Evolutionary conservation across 2,888 invertebrate species (phyloP).

Genomic region (Thelaira solivaga): DNA sequence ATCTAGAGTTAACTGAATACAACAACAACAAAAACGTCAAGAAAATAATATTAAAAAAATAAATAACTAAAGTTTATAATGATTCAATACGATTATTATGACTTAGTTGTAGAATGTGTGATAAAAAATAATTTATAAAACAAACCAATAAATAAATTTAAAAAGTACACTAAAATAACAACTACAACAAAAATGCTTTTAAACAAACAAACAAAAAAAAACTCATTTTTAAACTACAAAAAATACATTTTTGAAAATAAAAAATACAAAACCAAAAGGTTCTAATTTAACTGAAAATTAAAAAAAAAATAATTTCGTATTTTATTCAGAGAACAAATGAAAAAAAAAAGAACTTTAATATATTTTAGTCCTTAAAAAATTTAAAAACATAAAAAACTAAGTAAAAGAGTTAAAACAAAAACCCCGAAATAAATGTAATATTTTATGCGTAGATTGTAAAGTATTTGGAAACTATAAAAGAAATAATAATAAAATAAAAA

Average conservation of each 20-base stretch:
- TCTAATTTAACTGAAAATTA: conserved; percentile 16
- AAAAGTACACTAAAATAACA: conserved; percentile 14
- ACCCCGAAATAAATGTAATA: conserved; percentile 50
- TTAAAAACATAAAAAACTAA: conserved; percentile 10
- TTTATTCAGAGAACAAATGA: conserved; percentile 45
- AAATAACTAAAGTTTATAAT: conserved; percentile 60
- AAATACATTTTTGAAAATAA: conserved; percentile 23
- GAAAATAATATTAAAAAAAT: conserved; percentile 27
- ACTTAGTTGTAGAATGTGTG: conserved; percentile 63
- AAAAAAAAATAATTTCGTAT: conserved; percentile 43
- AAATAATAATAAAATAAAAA: conserved; percentile 9
- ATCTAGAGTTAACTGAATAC: conserved; percentile 58
- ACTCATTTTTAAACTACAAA: conserved; percentile 47
- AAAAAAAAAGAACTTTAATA: conserved; percentile 32
- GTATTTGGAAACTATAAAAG: conserved; percentile 45
- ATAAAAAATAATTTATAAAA: conserved; percentile 45
- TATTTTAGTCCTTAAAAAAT: conserved; percentile 43
- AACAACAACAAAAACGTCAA: conserved; percentile 22
- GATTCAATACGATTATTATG: conserved; percentile 64
- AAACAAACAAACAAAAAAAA: conserved; percentile 35
- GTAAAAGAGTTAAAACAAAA: neutral
- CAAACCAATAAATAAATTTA: conserved; percentile 30
- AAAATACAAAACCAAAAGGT: neutral
- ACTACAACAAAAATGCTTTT: conserved; percentile 40
- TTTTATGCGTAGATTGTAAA: conserved; percentile 59